Evolutionary conservation across 2,888 invertebrate genomes (phyloP).

Genomic region (Aporophyla nigra): DNA sequence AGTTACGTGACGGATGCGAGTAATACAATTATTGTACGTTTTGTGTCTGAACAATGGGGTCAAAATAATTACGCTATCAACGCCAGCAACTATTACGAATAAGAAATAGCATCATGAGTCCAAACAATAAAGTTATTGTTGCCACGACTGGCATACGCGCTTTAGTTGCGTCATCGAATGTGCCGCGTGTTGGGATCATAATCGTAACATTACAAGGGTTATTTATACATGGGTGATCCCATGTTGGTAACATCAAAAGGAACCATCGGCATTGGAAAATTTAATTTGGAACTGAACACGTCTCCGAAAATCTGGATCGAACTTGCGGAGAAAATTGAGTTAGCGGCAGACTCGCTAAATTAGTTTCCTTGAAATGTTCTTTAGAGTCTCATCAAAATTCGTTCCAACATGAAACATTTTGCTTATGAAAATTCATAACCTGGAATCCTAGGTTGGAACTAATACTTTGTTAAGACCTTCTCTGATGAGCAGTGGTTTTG

Average conservation of each 20-base stretch:
- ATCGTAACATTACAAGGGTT: constrained; percentile 57
- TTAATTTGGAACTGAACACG: constrained; percentile 69
- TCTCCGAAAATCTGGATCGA: constrained; percentile 66
- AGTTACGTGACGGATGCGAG: constrained; percentile 56
- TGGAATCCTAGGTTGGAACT: constrained; percentile 13
- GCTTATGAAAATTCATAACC: constrained; percentile 47
- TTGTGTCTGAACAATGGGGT: constrained; percentile 69
- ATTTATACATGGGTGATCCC: constrained; percentile 64
- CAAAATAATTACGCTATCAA: constrained; percentile 75
- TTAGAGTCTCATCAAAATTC: constrained; percentile 55
- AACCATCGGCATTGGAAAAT: constrained; percentile 61
- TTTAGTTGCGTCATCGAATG: constrained; percentile 69
- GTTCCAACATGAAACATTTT: constrained; percentile 41
- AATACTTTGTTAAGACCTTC: constrained; percentile 31
- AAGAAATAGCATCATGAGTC: constrained; percentile 68
- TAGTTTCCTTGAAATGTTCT: constrained; percentile 67
- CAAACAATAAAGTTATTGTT: constrained; percentile 71
- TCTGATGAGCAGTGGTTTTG: constrained; percentile 33
- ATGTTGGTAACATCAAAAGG: constrained; percentile 66
- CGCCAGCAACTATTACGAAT: constrained; percentile 67
- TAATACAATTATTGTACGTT: constrained; percentile 71
- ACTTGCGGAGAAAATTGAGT: constrained; percentile 71
- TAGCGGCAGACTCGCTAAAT: constrained; percentile 73
- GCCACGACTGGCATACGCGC: constrained; percentile 59
- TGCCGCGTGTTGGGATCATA: constrained; percentile 45